Evolutionary conservation across 2,888 invertebrate species (phyloP), one percentile per base, ranked within the genome.

Genomic region (Hyles lineata): DNA sequence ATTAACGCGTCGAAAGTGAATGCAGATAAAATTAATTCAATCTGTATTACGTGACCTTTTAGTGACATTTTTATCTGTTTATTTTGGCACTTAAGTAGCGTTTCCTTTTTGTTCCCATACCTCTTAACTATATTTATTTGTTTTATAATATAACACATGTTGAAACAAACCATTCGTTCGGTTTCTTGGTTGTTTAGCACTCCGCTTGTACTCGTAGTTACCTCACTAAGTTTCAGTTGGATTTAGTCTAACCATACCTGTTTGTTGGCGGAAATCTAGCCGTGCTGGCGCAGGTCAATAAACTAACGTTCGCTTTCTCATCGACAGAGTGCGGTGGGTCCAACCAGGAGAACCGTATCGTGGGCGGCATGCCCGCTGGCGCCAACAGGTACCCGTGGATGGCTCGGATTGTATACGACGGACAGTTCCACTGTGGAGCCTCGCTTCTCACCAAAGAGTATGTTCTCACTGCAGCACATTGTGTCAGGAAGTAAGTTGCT

Each of bases 351-450:
- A 97, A 97, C 87, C 95, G 98, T 80, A 98, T 98, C 78, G 97
- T 98, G 73, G 98, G 98, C 71, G 98, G 98, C 19, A 95, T 96
- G 83, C 97, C 98, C 29, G 97, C 98, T 0, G 97, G 97, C 71
- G 95, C 97, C 52, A 97, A 98, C 92, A 96, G 97, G 79, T 98
- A 97, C 89, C 98, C 98, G 11, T 98, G 98, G 98, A 96, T 98
- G 90, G 98, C 97, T 4, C 95, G 98, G 80, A 95, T 98, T 73
- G 97, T 98, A 19, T 98, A 98, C 88, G 97, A 98, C 85, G 98
- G 98, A 0, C 97, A 97, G 89, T 98, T 98, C 92, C 98, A 98
- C 87, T 98, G 98, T 84, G 98, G 98, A 0, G 98, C 97, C 29
- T 97, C 98, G 3, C 94, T 98, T 43, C 94, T 98, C 63, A 97